Evolutionary conservation across 2,888 invertebrate species (phyloP).

Genomic region (Horisme vitalbata): DNA sequence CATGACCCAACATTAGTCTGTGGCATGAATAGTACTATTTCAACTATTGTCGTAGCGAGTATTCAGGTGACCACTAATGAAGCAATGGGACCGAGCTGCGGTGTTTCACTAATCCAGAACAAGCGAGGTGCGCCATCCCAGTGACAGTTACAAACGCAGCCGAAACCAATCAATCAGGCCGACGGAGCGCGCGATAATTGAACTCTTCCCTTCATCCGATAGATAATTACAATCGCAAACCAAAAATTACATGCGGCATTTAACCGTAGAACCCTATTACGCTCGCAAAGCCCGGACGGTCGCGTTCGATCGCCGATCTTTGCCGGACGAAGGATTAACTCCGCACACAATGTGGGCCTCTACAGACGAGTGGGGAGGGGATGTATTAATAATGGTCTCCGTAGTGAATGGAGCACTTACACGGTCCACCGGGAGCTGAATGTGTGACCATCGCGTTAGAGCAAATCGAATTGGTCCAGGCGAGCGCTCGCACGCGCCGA

Average conservation of each 20-base stretch:
- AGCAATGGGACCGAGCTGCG: conserved; percentile 42
- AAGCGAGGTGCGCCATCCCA: conserved; percentile 62
- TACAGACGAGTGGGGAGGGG: conserved; percentile 66
- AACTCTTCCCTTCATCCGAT: conserved; percentile 77
- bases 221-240: conserved; percentile 81
- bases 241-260: conserved; percentile 80
- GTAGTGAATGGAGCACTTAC: conserved; percentile 79
- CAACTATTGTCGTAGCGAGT: conserved; percentile 25
- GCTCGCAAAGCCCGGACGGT: conserved; percentile 72
- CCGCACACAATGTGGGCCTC: conserved; percentile 70
- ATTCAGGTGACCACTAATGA: conserved; percentile 36
- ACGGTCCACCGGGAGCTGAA: conserved; percentile 76
- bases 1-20: conserved; percentile 1
- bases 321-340: conserved; percentile 76
- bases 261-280: conserved; percentile 75
- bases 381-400: conserved; percentile 78
- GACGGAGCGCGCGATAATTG: conserved; percentile 72
- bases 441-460: conserved; percentile 78
- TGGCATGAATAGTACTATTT: conserved; percentile 3
- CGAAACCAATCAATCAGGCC: conserved; percentile 77
- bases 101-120: conserved; percentile 64
- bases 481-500: conserved; percentile 64
- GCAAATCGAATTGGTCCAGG: conserved; percentile 77
- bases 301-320: conserved; percentile 74
- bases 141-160: conserved; percentile 64